Evolutionary conservation across 2,797 vertebrate species (phyloP).

Genomic region (Lerista edwardsae): DNA sequence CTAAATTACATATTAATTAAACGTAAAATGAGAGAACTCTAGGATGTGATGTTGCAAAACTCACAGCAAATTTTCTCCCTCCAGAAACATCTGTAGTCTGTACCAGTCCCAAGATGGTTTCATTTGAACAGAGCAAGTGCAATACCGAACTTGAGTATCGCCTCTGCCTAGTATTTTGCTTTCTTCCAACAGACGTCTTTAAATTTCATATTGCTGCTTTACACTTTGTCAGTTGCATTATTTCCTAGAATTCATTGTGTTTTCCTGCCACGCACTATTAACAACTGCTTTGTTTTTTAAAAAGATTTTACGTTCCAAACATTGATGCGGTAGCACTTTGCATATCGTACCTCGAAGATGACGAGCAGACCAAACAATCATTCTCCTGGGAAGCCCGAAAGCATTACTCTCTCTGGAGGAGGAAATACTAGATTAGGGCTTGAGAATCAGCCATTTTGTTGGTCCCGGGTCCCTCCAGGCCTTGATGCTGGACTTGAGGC

Average conservation of each 20-base stretch:
- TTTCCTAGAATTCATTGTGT: not conserved
- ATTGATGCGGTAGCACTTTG: not conserved
- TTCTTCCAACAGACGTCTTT: not conserved
- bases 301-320: too few species aligned
- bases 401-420: too few species aligned
- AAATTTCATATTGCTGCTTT: not conserved
- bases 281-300: not conserved
- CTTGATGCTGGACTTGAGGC: not conserved
- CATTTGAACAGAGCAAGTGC: not conserved
- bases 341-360: not conserved
- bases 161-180: not conserved
- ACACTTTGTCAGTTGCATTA: not conserved
- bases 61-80: not conserved
- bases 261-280: not conserved
- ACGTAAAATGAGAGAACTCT: not conserved
- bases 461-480: not conserved
- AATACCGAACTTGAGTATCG: not conserved
- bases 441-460: not conserved
- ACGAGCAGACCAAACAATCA: not conserved
- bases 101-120: not conserved
- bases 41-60: not conserved
- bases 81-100: not conserved
- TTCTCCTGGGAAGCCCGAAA: too few species aligned
- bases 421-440: too few species aligned
- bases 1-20: not conserved